Percentiles rank a stretch among this genome's conserved stretches.
Evolutionary conservation across 2,113 vertebrate genomes (phyloP).

Genomic region (Calidris pygmaea): DNA sequence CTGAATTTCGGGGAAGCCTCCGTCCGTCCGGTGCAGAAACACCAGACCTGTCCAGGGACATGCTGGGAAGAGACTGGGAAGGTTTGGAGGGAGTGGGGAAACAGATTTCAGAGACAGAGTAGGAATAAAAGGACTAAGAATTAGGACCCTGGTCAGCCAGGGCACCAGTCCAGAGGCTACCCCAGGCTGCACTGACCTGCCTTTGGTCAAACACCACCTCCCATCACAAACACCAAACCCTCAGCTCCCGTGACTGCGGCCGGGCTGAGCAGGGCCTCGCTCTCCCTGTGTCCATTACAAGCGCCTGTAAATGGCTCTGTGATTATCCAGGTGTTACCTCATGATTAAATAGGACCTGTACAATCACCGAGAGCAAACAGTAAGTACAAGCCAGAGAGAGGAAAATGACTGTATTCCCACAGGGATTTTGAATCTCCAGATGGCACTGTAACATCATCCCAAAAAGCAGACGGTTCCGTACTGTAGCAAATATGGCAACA

Average conservation of each 20-base stretch:
- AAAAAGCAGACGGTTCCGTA: not conserved
- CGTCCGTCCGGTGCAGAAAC: not conserved
- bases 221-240: not conserved
- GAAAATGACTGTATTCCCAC: not conserved
- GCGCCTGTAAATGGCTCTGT: not conserved
- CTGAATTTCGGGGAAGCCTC: not conserved
- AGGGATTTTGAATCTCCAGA: slow-evolving; percentile 48
- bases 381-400: not conserved
- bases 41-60: not conserved
- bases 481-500: not conserved
- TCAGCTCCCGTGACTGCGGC: not conserved
- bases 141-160: not conserved
- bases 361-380: not conserved
- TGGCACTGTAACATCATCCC: slow-evolving; percentile 54
- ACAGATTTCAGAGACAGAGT: not conserved
- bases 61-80: not conserved
- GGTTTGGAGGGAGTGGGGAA: accelerated
- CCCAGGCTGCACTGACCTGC: not conserved
- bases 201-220: too few species aligned
- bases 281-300: too few species aligned
- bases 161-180: not conserved
- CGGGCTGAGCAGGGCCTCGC: accelerated
- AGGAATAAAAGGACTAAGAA: not conserved
- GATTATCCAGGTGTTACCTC: not conserved
- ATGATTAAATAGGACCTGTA: not conserved